phyloP scores from a whole-genome alignment of 2,113 vertebrate genomes.

The Gymnocephalus cernua region DNA sequence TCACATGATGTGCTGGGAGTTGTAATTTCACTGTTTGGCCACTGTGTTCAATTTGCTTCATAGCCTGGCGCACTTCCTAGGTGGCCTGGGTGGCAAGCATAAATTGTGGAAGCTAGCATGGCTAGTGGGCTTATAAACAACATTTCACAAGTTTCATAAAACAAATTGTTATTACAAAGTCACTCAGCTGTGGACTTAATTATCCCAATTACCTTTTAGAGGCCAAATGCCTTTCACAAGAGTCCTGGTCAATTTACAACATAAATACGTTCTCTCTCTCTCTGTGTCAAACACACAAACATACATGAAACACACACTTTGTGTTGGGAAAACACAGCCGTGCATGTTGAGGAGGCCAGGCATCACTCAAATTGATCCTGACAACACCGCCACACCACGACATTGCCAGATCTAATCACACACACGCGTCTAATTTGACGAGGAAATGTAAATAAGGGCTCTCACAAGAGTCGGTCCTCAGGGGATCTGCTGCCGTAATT shows the following conservation, averaged over 20 bases:
- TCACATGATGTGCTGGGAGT: too few relatives aligned
- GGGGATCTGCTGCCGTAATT: conserved; percentile 40
- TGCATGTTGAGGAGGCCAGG: conserved; percentile 16
- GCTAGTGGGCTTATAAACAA: too few relatives aligned
- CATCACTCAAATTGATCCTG: conserved; percentile 53
- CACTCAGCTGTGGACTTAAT: neutral
- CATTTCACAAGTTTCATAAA: too few relatives aligned
- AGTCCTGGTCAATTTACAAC: neutral
- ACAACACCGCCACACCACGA: conserved; percentile 33
- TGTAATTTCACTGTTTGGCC: too few relatives aligned
- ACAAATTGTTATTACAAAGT: neutral
- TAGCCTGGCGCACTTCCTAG: too few relatives aligned
- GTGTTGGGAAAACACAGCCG: neutral
- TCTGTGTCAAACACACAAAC: neutral
- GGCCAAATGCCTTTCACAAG: neutral
- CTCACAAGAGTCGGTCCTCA: conserved; percentile 38
- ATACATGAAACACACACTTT: conserved; percentile 10
- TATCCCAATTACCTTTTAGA: neutral
- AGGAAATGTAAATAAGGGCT: conserved; percentile 56
- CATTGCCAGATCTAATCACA: conserved; percentile 54
- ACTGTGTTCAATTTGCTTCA: too few relatives aligned
- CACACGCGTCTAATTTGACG: conserved; percentile 47
- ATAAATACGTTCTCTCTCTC: neutral
- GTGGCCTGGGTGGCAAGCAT: too few relatives aligned
- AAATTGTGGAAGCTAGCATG: too few relatives aligned